A percentile compares a stretch with the other conserved stretches of the same genome.
These are phyloP conservation scores for Thermophis baileyi DNA, from an alignment of 2,113 vertebrate genomes.

Conservation along the genomic window DNA sequence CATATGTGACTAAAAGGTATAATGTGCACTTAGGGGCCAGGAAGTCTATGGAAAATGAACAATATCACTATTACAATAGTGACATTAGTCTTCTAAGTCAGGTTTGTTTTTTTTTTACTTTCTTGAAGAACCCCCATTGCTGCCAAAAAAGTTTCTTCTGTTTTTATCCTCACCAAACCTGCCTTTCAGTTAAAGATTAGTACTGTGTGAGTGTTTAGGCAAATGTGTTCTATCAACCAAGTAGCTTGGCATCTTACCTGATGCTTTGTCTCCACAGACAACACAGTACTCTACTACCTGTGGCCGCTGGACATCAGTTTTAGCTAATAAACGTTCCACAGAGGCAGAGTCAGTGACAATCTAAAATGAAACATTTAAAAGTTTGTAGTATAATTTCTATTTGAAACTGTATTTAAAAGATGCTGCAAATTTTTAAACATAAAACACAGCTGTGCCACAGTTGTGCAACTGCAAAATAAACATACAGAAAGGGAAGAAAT, in stretches of 20 bases:
- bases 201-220: neutral
- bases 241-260: slow-evolving; percentile 72
- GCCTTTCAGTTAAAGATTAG: neutral
- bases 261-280: slow-evolving; percentile 98
- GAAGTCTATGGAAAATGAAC: neutral
- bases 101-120: neutral
- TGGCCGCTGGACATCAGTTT: slow-evolving; percentile 84
- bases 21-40: neutral
- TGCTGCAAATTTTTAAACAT: neutral
- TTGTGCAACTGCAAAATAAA: neutral
- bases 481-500: neutral
- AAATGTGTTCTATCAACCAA: neutral
- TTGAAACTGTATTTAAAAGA: neutral
- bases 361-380: slow-evolving; percentile 66
- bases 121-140: neutral
- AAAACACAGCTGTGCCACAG: neutral
- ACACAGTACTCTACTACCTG: slow-evolving; percentile 96
- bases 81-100: neutral
- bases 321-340: slow-evolving; percentile 90
- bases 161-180: neutral
- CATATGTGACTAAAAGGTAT: neutral
- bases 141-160: neutral
- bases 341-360: slow-evolving; percentile 95
- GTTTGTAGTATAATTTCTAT: neutral
- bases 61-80: neutral